phyloP scores from a whole-genome alignment of 2,888 invertebrate genomes.

The Mythimna ferrago region DNA sequence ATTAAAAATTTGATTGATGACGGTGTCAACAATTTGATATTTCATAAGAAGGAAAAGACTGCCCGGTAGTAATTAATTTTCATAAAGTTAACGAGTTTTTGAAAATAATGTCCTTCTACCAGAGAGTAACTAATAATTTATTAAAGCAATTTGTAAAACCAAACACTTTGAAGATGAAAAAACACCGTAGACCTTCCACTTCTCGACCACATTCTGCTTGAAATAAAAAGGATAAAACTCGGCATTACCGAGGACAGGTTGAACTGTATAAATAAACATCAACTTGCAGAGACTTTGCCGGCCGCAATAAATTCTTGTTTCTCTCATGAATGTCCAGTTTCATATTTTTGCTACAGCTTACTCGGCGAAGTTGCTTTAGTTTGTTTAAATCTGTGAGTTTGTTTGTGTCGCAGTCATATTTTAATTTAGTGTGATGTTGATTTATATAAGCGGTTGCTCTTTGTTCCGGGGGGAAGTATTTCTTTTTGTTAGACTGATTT shows the following conservation, averaged over 20 bases:
- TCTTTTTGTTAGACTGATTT: background rate
- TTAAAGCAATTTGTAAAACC: background rate
- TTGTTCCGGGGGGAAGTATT: conserved; percentile 4
- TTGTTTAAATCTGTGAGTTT: conserved; percentile 46
- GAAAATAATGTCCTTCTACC: background rate
- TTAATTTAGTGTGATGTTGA: conserved; percentile 37
- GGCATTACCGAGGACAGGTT: conserved; percentile 53
- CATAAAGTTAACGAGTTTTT: background rate
- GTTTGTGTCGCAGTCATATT: conserved; percentile 44
- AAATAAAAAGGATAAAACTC: conserved; percentile 44
- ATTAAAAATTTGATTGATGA: too few relatives aligned
- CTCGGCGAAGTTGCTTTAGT: conserved; percentile 52
- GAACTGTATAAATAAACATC: conserved; percentile 61
- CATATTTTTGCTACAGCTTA: conserved; percentile 60
- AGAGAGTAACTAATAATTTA: background rate
- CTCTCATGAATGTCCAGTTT: conserved; percentile 62
- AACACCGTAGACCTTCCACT: background rate
- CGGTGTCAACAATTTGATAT: too few relatives aligned
- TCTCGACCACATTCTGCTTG: conserved; percentile 27
- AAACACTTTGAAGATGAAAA: conserved; percentile 1
- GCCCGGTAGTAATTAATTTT: background rate
- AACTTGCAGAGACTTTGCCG: conserved; percentile 41
- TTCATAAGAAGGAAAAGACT: background rate
- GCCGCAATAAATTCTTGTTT: conserved; percentile 62
- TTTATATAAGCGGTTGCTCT: conserved; percentile 19